Percentiles rank a stretch among this genome's conserved stretches.
These are phyloP conservation scores for Tenthredo livida DNA, from an alignment of 2,888 invertebrate species.

Conservation along the genomic window DNA sequence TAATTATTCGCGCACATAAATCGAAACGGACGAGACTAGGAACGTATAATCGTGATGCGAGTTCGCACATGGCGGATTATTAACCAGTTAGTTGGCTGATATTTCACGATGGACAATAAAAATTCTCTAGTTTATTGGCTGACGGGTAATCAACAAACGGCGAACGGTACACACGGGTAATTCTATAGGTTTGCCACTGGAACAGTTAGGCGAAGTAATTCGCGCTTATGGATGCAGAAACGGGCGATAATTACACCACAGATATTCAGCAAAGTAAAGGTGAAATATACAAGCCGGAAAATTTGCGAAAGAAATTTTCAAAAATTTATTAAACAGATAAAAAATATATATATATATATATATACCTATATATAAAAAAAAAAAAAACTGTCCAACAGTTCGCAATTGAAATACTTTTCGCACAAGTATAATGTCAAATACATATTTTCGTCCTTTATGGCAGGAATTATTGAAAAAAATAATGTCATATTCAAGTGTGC, in stretches of 20 bases:
- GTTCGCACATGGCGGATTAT: conserved; percentile 47
- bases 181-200: conserved; percentile 37
- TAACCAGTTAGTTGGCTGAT: conserved; percentile 38
- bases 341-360: too few relatives aligned
- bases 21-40: conserved; percentile 36
- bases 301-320: background rate
- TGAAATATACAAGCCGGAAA: background rate
- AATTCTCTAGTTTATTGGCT: conserved; percentile 39
- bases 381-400: background rate
- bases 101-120: conserved; percentile 42
- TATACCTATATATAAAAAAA: too few relatives aligned
- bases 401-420: background rate
- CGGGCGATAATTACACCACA: background rate
- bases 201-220: conserved; percentile 51
- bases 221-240: background rate
- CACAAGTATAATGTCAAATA: background rate
- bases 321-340: background rate
- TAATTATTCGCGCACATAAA: conserved; percentile 50
- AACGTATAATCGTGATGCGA: conserved; percentile 47
- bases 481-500: background rate
- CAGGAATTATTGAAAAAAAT: background rate
- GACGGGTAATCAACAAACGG: conserved; percentile 46
- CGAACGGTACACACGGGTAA: conserved; percentile 41
- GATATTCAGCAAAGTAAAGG: background rate
- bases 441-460: background rate